Conservation (phyloP, 2,888 invertebrate genomes). For the Eupithecia dodoneata region DNA sequence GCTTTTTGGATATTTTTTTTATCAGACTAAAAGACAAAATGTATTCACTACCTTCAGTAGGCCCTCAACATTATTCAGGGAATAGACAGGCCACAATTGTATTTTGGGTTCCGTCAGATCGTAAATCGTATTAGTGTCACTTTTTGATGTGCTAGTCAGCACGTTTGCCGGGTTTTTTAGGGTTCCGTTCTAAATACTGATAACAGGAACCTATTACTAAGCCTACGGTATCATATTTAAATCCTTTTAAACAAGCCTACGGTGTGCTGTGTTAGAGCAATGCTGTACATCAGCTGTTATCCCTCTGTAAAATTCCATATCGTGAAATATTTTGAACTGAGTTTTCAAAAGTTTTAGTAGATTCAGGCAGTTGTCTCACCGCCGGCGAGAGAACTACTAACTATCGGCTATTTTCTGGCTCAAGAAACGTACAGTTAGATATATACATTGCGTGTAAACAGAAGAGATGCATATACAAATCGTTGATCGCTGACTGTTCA, state of each 20-base stretch:
- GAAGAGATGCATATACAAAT: too few species aligned
- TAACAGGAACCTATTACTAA: background rate
- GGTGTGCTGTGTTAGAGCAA: too few species aligned
- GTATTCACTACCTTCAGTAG: background rate
- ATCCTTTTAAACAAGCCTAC: too few species aligned
- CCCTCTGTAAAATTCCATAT: too few species aligned
- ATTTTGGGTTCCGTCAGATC: slow-evolving; percentile 7
- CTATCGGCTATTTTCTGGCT: too few species aligned
- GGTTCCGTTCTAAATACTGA: background rate
- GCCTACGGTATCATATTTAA: too few species aligned
- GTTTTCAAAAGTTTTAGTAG: background rate
- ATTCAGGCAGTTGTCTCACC: too few species aligned
- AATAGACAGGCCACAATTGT: background rate
- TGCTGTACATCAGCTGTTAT: too few species aligned
- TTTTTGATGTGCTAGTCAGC: background rate
- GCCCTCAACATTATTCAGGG: slow-evolving; percentile 11
- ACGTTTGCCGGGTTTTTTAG: background rate
- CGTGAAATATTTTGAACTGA: background rate
- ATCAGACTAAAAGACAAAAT: background rate
- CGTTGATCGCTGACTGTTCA: too few species aligned
- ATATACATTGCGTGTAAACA: too few species aligned
- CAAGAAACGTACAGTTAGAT: too few species aligned
- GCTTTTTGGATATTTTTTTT: background rate
- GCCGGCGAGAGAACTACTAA: too few species aligned
- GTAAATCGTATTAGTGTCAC: slow-evolving; percentile 4